Evolutionary conservation across 2,797 vertebrate species (phyloP).

Genomic region (Melanotaenia trifasciata): DNA sequence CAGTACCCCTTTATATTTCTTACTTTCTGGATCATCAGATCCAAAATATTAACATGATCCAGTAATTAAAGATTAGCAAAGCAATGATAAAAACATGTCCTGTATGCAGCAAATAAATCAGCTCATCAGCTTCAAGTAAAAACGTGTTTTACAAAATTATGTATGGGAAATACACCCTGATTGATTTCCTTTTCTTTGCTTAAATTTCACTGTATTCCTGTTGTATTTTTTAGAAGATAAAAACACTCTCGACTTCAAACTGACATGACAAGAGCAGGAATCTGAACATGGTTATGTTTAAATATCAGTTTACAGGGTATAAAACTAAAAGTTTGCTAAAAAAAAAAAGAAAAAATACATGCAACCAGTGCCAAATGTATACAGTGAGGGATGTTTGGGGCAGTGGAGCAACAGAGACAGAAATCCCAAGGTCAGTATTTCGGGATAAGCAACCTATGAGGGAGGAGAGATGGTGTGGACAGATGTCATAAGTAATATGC

Average conservation of each 20-base stretch:
- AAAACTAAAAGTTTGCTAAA: slow-evolving; percentile 60
- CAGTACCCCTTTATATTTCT: too few relatives aligned
- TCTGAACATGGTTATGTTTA: slow-evolving; percentile 35
- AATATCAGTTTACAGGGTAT: slow-evolving; percentile 50
- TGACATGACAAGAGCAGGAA: neutral
- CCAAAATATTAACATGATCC: too few relatives aligned
- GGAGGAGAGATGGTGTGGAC: slow-evolving; percentile 78
- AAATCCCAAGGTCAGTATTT: slow-evolving; percentile 75
- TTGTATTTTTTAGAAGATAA: neutral
- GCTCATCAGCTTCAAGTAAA: neutral
- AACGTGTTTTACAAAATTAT: neutral
- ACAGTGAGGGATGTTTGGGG: slow-evolving; percentile 36
- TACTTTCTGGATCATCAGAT: too few relatives aligned
- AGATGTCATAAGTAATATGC: slow-evolving; percentile 89
- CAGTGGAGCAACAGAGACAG: slow-evolving; percentile 49
- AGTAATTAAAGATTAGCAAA: neutral
- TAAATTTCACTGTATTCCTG: neutral
- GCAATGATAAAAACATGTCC: neutral
- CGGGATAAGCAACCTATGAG: slow-evolving; percentile 43
- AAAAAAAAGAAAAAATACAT: slow-evolving; percentile 45
- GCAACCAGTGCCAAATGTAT: slow-evolving; percentile 54
- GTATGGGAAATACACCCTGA: neutral
- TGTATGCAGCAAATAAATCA: neutral
- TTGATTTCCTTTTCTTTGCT: neutral
- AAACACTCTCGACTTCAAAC: neutral